phyloP scores from a whole-genome alignment of 1,140 invertebrate genomes.

The Carcinoscorpius rotundicauda region DNA sequence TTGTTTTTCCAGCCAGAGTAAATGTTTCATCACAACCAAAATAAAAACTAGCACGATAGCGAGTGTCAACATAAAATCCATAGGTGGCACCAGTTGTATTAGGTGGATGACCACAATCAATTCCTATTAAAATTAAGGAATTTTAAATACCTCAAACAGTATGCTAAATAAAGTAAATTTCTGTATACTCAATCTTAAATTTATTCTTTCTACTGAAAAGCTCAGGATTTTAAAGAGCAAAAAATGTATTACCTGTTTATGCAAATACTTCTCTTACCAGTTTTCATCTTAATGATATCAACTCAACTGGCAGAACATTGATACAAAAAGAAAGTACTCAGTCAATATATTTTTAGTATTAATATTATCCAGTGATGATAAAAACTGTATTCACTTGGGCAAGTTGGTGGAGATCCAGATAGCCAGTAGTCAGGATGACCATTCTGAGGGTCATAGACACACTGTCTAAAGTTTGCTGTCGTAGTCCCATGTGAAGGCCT shows the following conservation, averaged over 20 bases:
- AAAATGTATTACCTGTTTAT: not conserved
- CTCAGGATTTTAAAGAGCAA: no score
- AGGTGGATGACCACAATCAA: constrained; percentile 73
- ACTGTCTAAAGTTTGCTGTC: constrained; percentile 73
- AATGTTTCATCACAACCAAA: constrained; percentile 95
- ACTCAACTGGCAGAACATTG: no score
- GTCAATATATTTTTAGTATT: not conserved
- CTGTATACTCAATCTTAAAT: not conserved
- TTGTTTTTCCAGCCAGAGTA: constrained; percentile 81
- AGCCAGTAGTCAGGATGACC: constrained; percentile 85
- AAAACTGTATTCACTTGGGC: constrained; percentile 40
- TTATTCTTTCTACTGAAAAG: not conserved
- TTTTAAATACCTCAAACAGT: not conserved
- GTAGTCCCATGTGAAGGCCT: constrained; percentile 62
- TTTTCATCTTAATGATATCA: no score
- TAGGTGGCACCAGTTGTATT: constrained; percentile 86
- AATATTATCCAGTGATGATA: not conserved
- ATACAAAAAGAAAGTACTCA: no score
- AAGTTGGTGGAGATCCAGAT: constrained; percentile 67
- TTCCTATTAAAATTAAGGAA: constrained; percentile 32
- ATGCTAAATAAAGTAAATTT: constrained; percentile 6
- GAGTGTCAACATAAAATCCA: constrained; percentile 66
- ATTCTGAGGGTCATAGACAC: constrained; percentile 83
- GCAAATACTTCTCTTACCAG: no score
- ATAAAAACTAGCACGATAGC: constrained; percentile 83